Base-by-base conservation (phyloP, 2,888 invertebrate genomes). In the Cephus spinipes region DNA sequence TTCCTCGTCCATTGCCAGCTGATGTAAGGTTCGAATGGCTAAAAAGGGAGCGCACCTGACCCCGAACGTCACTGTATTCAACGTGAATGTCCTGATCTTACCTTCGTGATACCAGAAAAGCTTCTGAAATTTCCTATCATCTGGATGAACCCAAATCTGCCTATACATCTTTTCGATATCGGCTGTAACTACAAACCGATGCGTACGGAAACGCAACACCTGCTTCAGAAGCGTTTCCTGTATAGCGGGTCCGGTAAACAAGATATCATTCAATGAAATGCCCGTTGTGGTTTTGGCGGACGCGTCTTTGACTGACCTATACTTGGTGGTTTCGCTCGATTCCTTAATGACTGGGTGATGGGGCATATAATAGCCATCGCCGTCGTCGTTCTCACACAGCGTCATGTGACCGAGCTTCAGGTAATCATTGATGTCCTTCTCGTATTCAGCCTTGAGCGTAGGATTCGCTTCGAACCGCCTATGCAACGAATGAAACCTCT, bases 141-240 rank as follows among this genome's bases (percentile, higher is more conserved):
- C 77, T 2, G 76, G 73, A n/a, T 80, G 73, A 4, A 86, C 77
- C 15, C 36, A n/a, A 4, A 83, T 34, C 77, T 81, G 81, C 1
- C 86, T 79, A 68, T 84, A 89, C 86, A 88, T 88, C 75, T 87
- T 86, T 11, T 79, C 83, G n/a, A 90, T 84, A 76, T 89, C 87
- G 11, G 84, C 85, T 11, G 83, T 83, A 2, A 88, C 68, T 0
- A 85, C 85, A 32, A 84, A 82, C 6, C 73, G 73, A 69, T 85
- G 81, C 11, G 79, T 75, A 11, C 88, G 75, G 75, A 87, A 89
- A 6, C 85, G 79, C 3, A 85, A 11, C 1, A 89, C 15, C 0
- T 86, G 76, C 1, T 80, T 40, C 30, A 84, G 77, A 1, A 89
- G 71, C 23, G 85, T 83, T 12, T 83, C 82, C 35, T 88, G 86